Conservation (phyloP, 2,113 vertebrate species). For the Mungos mungo region DNA sequence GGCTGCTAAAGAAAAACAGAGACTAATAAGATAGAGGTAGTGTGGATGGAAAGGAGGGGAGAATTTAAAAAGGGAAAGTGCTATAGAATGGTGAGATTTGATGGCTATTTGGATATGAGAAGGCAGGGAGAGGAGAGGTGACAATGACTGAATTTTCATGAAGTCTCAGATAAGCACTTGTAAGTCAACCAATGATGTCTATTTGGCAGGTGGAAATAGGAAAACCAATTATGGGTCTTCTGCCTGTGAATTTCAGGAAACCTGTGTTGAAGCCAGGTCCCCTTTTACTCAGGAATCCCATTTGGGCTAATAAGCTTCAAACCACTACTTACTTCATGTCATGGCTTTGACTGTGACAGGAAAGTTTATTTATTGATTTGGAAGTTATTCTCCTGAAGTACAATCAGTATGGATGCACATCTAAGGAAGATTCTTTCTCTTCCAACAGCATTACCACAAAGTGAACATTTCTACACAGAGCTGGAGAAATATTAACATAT, state of each 20-base stretch:
- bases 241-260: not conserved
- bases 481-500: not conserved
- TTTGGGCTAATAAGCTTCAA: not conserved
- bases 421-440: not conserved
- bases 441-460: not conserved
- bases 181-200: not conserved
- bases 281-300: not conserved
- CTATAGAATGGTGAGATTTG: not conserved
- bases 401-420: not conserved
- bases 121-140: not conserved
- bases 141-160: not conserved
- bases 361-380: not conserved
- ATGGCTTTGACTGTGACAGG: not conserved
- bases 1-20: not conserved
- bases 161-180: not conserved
- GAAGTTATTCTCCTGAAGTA: constrained; percentile 2
- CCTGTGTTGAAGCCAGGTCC: not conserved
- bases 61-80: not conserved
- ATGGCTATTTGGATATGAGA: not conserved
- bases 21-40: not conserved
- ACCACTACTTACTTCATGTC: not conserved
- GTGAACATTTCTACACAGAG: not conserved
- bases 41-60: not conserved
- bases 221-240: not conserved
- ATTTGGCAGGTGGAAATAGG: not conserved